Percentiles rank a stretch among this genome's conserved stretches.
phyloP scores from a whole-genome alignment of 2,888 invertebrate species.

The Xanthostigma xanthostigma region DNA sequence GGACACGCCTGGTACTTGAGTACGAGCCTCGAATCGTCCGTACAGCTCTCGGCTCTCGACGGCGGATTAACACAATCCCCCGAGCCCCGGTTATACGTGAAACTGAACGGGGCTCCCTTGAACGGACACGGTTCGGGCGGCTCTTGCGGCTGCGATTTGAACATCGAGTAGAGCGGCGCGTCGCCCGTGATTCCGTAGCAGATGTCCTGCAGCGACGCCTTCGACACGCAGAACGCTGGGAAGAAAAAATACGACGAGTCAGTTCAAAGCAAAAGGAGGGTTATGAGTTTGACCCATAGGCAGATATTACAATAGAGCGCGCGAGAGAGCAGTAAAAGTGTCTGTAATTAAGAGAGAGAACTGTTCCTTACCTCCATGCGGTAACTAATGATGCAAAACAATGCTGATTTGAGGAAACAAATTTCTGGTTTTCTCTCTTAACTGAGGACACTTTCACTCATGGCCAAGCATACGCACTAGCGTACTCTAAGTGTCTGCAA shows the following conservation, averaged over 20 bases:
- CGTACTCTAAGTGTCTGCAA: too few species aligned
- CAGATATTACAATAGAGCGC: too few species aligned
- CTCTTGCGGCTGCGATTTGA: slow-evolving; percentile 51
- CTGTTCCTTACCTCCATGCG: too few species aligned
- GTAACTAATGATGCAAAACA: too few species aligned
- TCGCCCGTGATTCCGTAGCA: slow-evolving; percentile 59
- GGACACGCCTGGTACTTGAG: slow-evolving; percentile 74
- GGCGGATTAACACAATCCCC: slow-evolving; percentile 62
- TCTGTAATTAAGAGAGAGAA: too few species aligned
- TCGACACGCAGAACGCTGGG: slow-evolving; percentile 44
- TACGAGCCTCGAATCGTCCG: slow-evolving; percentile 63
- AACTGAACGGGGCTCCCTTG: slow-evolving; percentile 64
- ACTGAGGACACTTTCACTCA: too few species aligned
- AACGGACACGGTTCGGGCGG: slow-evolving; percentile 66
- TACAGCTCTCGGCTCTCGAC: slow-evolving; percentile 70
- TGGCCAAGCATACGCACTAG: too few species aligned
- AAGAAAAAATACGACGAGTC: slow-evolving; percentile 12
- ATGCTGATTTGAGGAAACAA: too few species aligned
- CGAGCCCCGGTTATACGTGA: slow-evolving; percentile 60
- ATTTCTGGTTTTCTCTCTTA: too few species aligned
- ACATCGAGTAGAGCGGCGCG: slow-evolving; percentile 58
- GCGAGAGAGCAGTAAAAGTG: too few species aligned
- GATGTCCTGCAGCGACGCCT: slow-evolving; percentile 40
- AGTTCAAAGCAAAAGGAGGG: too few species aligned
- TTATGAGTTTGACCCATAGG: too few species aligned